Base-by-base conservation (phyloP, 2,888 invertebrate species). In the Tethea ocularis region DNA sequence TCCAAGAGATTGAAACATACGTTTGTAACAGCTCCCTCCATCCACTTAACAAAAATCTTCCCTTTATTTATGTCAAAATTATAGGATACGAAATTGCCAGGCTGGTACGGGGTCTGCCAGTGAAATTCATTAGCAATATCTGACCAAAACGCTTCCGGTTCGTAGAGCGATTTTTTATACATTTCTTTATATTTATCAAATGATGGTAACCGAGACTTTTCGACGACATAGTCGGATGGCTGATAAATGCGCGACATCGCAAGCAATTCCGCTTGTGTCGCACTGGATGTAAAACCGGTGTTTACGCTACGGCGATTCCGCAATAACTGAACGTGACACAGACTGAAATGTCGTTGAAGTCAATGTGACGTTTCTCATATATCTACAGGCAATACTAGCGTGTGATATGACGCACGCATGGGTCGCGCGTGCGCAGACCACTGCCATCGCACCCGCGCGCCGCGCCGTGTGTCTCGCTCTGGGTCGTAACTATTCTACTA, bases 1-100 rank as follows among this genome's bases (percentile, higher is more conserved):
- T 99, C 99, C 72, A 99, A 93, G 57, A 98, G 94, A 93, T 99
- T 99, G 91, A 98, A 99, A 84, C 97, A 98, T 67, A 99, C 95
- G 87, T 99, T 99, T 51, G 99, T 99, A 41, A 96, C 95, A 5
- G 97, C 97, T 11, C 98, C 99, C 77, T 97, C 97, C 96, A 99
- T 96, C 97, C 98, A 99, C 88, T 97, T 98, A 53, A 98, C 96
- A 75, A 95, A 97, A 73, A 99, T 96, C 13, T 97, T 96, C 56
- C 99, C 99, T 85, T 98, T 96, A 67, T 94, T 94, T 56, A 96
- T 87, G 87, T 99, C 96, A 84, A 99, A 99, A 89, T 99, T 99
- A 88, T 97, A 99, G 15, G 96, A 96, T 76, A 97, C 94, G 82
- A 98, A 97, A 72, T 96, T 96, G 60, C 96, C 95, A 61, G 95